Evolutionary conservation across 1,140 invertebrate genomes (phyloP), one percentile per base, ranked within the genome.

Genomic region (Solenopsis invicta): DNA sequence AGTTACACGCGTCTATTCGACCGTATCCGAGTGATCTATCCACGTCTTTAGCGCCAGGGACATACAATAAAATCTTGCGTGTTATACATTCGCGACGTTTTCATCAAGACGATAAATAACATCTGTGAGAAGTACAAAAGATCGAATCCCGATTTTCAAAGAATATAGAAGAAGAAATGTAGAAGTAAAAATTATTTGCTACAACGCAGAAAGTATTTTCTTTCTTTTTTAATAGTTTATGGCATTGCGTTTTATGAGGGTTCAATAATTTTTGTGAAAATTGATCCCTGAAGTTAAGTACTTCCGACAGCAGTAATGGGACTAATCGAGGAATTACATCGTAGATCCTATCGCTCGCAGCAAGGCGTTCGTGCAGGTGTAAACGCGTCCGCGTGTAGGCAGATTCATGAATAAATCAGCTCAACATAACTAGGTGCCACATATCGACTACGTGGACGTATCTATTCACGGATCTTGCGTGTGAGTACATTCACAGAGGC

Each of bases 351-450:
- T 92, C 91, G 41, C 50, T 92, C 80, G 88, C 81, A 77, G 24
- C 52, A 67, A 76, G 66, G 81, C 82, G 59, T 75, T 69, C 21
- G 50, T 72, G 86, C 90, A 92, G 89, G 87, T 92, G 91, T 81
- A 76, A 92, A 92, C 80, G 77, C 52, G 71, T 69, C 56, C 75
- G 66, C 66, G 59, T 72, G 67, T 90, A 85, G 85, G 86, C 85
- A 77, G 87, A 52, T 41, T 75, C 85, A 92, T 92, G 91, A 92
- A 92, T 92, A 92, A 92, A 92, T 92, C 89, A 89, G 69, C 88
- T 89, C 66, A 69, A 29, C 29, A 29, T 29, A 29, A 87, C 59
- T 80, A 67, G 75, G n/a, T 86, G 37, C 52, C 16, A 67, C 34
- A 16, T 75, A 87, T 74, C 76, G 48, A 71, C 34, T 80, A 62